Base-by-base conservation (phyloP, 2,888 invertebrate species). In the Machimus rusticus region DNA sequence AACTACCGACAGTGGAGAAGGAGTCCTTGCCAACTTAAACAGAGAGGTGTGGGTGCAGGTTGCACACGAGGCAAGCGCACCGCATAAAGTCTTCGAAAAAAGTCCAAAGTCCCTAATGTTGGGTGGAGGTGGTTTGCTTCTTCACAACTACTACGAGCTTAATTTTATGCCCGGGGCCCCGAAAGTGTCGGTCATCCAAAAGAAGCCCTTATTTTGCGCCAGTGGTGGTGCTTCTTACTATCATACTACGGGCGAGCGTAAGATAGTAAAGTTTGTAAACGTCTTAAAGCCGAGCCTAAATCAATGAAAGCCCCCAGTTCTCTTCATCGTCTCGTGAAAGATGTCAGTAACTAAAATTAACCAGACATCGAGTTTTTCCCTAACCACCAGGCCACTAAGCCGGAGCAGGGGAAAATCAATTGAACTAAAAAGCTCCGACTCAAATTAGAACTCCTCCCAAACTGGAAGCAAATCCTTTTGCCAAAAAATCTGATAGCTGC, bases 401-500 rank as follows among this genome's bases (percentile, higher is more conserved):
- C 23, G 66, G 14, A 66, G 66, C 12, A 28, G 28, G 66, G 19
- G 66, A 66, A 66, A 66, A 66, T 66, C 66, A 66, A 66, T 66
- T 66, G 66, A 66, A 66, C 23, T 66, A 28, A 66, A 66, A 66
- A 66, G 66, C 28, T 9, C 28, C 23, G 66, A 23, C 66, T 12
- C 51, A 46, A 66, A 82, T 9, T 82, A 57, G 57, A 82, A 82
- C 82, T 82, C 82, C 82, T 57, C 82, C 82, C 82, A 82, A 82
- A 23, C 66, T 66, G 14, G 66, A 66, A 23, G 66, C 66, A 23
- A 66, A 66, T 66, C 39, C 37, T 57, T 57, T 57, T 31, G 82
- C 57, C 57, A 82, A 82, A 82, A 78, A 79, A 51, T 79, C 16
- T 66, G 66, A 6, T 79, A 28, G 79, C 79, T 79, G 46, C 79